Percentiles rank a stretch among this genome's conserved stretches.
Conservation (phyloP, 2,888 invertebrate species). For the Hirtodrosophila cameraria region DNA sequence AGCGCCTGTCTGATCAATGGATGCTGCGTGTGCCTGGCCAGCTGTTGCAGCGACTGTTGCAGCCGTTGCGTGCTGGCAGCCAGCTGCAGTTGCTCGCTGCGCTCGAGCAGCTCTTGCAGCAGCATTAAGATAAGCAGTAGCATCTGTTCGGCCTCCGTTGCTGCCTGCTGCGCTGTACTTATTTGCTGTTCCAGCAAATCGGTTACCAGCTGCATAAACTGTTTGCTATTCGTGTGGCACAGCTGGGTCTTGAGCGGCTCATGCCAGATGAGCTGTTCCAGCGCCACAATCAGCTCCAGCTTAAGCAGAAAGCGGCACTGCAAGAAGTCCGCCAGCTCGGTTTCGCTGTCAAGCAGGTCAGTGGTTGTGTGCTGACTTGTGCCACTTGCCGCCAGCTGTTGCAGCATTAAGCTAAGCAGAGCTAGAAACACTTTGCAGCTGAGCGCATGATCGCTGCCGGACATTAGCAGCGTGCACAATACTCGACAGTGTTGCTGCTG, state of each 20-base stretch:
- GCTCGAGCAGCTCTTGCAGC: slow-evolving; percentile 77
- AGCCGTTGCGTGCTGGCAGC: slow-evolving; percentile 30
- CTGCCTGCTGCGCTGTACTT: neutral
- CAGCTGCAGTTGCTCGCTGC: slow-evolving; percentile 38
- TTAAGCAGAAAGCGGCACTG: slow-evolving; percentile 71
- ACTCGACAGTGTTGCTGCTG: slow-evolving; percentile 53
- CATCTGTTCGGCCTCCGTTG: slow-evolving; percentile 58
- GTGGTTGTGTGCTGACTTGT: slow-evolving; percentile 1
- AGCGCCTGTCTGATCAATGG: slow-evolving; percentile 61
- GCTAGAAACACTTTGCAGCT: slow-evolving; percentile 79
- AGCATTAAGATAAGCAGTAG: slow-evolving; percentile 69
- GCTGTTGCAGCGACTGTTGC: slow-evolving; percentile 40
- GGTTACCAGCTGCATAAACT: slow-evolving; percentile 72
- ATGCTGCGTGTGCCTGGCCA: slow-evolving; percentile 48
- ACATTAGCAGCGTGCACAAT: slow-evolving; percentile 67
- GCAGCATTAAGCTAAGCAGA: slow-evolving; percentile 61
- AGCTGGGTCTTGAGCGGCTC: slow-evolving; percentile 79
- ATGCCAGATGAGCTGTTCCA: slow-evolving; percentile 80
- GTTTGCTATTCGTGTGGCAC: slow-evolving; percentile 64
- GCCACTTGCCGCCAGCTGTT: slow-evolving; percentile 39
- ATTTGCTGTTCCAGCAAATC: slow-evolving; percentile 59
- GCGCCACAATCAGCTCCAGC: slow-evolving; percentile 75
- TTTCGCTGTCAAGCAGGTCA: slow-evolving; percentile 72
- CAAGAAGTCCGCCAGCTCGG: slow-evolving; percentile 74
- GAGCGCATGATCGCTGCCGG: slow-evolving; percentile 71